Evolutionary conservation across 2,888 invertebrate genomes (phyloP).

Genomic region (Erpobdella octoculata): DNA sequence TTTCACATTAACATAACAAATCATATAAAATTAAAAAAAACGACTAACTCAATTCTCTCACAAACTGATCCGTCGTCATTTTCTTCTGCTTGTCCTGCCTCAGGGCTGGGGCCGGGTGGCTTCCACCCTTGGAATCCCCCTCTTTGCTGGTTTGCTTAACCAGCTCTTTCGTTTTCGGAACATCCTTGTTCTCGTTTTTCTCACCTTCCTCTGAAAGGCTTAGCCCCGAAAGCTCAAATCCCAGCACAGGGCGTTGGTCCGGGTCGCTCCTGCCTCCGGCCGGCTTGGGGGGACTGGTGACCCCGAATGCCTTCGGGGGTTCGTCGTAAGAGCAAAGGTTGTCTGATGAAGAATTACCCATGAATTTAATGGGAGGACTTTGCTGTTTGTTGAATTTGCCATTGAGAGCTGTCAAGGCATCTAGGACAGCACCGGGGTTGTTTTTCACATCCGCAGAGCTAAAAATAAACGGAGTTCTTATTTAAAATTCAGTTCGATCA

Average conservation of each 20-base stretch:
- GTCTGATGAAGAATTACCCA: constrained; percentile 38
- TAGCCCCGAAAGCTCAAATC: too few species aligned
- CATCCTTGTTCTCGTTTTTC: not conserved
- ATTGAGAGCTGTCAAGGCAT: constrained; percentile 65
- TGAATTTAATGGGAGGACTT: constrained; percentile 45
- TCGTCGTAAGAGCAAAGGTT: constrained; percentile 9
- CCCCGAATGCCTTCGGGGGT: constrained; percentile 17
- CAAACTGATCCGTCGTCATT: constrained; percentile 62
- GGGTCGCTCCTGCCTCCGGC: too few species aligned
- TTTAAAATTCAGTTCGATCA: not conserved
- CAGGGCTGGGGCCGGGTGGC: constrained; percentile 5
- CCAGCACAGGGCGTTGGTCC: too few species aligned
- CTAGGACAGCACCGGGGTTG: constrained; percentile 96
- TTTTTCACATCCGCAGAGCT: constrained; percentile 81
- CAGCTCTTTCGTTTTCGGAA: not conserved
- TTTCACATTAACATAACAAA: not conserved
- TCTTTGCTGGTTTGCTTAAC: too few species aligned
- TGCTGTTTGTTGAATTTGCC: constrained; percentile 47
- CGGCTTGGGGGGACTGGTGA: not conserved
- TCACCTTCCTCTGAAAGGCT: not conserved
- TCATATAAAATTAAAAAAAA: not conserved
- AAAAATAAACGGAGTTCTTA: not conserved
- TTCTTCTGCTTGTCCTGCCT: constrained; percentile 60
- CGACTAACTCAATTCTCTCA: constrained; percentile 62
- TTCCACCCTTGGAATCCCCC: not conserved